Base-by-base conservation (phyloP, 2,797 vertebrate genomes). In the Poeciliopsis paucimaculata region DNA sequence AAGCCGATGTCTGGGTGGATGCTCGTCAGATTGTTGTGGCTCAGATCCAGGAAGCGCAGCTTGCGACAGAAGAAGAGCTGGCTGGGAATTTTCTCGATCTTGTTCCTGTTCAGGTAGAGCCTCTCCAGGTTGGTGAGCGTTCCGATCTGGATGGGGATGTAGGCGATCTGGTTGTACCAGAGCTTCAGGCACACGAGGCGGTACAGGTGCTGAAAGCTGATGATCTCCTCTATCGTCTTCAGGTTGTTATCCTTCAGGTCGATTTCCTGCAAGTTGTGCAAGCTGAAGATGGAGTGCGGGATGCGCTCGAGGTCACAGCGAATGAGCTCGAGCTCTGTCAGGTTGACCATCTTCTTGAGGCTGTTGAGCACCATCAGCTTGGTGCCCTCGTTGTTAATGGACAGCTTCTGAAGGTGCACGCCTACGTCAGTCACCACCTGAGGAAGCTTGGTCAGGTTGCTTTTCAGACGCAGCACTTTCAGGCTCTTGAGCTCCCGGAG, bases 131-230 rank as follows among this genome's bases (percentile, higher is more conserved):
- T 98, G 92, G 96, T 97, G 34, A 99, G 96, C 10, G 97, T 98
- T 86, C 98, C 97, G 4, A 99, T 97, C 91, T 99, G 97, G 90
- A 98, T 96, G 92, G 98, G 98, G 90, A 99, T 98, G 92, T 99
- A 99, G 93, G 98, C 97, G 13, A 99, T 99, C 94, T 99, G 98
- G 94, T 99, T 99, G 95, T 99, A 99, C 98, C 98, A 99, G 87
- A 99, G 89, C 93, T 97, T 99, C 87, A 99, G 97, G 80, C 95
- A 96, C 82, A 95, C 93, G 1, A 99, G 98, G 39, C 98, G 97
- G 89, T 99, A 98, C 51, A 99, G 94, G 88, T 99, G 98, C 95
- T 99, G 98, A 94, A 99, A 99, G 94, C 98, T 99, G 94, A 99
- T 98, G 91, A 99, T 99, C 96, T 99, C 98, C 92, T 99, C 98